A percentile compares a stretch with the other conserved stretches of the same genome.
Conservation (phyloP, 1,140 invertebrate species). For the Aphaenogaster floridana region DNA sequence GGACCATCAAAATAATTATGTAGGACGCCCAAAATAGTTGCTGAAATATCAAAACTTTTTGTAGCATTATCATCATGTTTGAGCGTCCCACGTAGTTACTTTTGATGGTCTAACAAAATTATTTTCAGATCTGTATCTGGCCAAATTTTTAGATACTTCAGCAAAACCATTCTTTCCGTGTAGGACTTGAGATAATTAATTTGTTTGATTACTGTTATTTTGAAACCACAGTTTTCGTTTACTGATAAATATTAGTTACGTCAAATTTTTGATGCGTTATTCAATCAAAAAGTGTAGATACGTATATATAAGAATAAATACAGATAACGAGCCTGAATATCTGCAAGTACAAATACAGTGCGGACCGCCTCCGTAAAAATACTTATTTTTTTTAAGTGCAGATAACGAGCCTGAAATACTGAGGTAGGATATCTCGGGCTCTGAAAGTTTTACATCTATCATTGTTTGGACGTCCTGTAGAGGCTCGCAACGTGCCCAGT, state of each 20-base stretch:
- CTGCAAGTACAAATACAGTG: no score
- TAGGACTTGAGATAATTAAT: neutral
- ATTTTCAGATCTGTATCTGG: no score
- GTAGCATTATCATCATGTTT: no score
- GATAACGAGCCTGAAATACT: slow-evolving; percentile 7
- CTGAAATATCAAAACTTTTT: no score
- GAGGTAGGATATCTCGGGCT: neutral
- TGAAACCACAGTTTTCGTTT: neutral
- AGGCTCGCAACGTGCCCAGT: slow-evolving; percentile 5
- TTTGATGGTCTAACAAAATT: no score
- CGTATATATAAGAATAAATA: neutral
- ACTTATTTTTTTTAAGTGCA: no score
- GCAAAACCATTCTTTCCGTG: no score
- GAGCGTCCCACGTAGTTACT: no score
- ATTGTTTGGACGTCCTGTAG: neutral
- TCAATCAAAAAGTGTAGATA: neutral
- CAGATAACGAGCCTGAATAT: slow-evolving; percentile 1
- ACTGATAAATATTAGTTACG: neutral
- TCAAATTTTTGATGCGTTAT: neutral
- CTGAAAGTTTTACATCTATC: slow-evolving; percentile 5
- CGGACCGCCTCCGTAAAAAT: no score
- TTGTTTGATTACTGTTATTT: neutral
- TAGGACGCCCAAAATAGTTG: no score
- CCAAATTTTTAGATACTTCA: no score
- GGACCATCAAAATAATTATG: no score